phyloP scores from a whole-genome alignment of 2,888 invertebrate species.

The Camptogramma bilineatum region DNA sequence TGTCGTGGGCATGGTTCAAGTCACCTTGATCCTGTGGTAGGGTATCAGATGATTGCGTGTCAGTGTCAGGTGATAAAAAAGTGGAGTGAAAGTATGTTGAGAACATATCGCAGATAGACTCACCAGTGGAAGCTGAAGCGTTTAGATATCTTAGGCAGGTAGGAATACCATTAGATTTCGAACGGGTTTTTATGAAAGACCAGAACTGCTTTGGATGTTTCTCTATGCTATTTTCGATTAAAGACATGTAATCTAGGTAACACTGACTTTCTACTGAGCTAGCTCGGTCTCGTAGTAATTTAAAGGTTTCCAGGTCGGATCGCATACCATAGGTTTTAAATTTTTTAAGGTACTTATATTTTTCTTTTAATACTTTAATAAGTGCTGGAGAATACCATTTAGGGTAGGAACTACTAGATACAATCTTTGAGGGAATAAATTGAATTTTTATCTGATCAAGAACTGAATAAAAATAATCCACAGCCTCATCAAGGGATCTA shows the following conservation, averaged over 20 bases:
- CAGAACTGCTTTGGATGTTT: conserved; percentile 3
- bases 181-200: conserved; percentile 1
- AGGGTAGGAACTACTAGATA: background rate
- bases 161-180: conserved; percentile 5
- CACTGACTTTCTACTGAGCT: background rate
- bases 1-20: background rate
- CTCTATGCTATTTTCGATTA: conserved; percentile 1
- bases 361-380: conserved; percentile 6
- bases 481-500: background rate
- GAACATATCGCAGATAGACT: conserved; percentile 3
- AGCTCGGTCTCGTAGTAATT: background rate
- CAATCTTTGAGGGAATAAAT: background rate
- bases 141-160: background rate
- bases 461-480: background rate
- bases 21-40: background rate
- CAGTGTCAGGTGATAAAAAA: background rate
- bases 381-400: conserved; percentile 10
- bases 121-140: background rate
- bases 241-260: background rate
- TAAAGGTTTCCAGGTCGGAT: background rate
- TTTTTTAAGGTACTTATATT: background rate
- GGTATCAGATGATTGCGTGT: background rate
- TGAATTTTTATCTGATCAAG: background rate
- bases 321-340: background rate
- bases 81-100: conserved; percentile 6